phyloP scores from a whole-genome alignment of 2,113 vertebrate genomes.

The Proteles cristata region DNA sequence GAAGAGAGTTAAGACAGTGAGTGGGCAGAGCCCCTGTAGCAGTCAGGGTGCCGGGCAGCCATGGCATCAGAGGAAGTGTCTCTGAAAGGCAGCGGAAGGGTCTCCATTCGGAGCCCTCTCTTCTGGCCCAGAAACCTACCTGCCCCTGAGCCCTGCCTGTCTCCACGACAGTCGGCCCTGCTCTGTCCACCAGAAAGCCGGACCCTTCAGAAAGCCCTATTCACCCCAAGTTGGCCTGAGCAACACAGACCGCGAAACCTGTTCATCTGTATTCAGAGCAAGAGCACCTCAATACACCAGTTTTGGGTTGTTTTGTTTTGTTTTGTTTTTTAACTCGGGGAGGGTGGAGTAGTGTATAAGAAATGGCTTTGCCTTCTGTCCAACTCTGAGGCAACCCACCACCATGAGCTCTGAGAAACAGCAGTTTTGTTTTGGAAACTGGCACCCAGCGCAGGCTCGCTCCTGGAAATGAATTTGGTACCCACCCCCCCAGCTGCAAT shows the following conservation, averaged over 20 bases:
- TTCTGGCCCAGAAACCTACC: not conserved
- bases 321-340: constrained; percentile 67
- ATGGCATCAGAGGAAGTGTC: not conserved
- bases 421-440: constrained; percentile 89
- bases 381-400: constrained; percentile 86
- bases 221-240: not conserved
- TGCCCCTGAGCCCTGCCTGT: not conserved
- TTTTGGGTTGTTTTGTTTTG: not conserved
- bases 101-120: not conserved
- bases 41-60: not conserved
- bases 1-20: constrained; percentile 60
- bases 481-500: constrained; percentile 85
- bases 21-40: constrained; percentile 60
- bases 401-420: constrained; percentile 83
- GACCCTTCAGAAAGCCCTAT: not conserved
- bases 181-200: not conserved
- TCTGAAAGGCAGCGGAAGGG: not conserved
- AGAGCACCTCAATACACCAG: constrained; percentile 74
- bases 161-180: not conserved
- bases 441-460: constrained; percentile 81
- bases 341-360: constrained; percentile 57
- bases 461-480: constrained; percentile 87
- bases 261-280: constrained; percentile 13
- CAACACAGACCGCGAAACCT: not conserved
- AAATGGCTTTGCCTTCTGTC: constrained; percentile 80